These are phyloP conservation scores for Laticauda colubrina DNA, from an alignment of 2,113 vertebrate species.

Conservation along the genomic window DNA sequence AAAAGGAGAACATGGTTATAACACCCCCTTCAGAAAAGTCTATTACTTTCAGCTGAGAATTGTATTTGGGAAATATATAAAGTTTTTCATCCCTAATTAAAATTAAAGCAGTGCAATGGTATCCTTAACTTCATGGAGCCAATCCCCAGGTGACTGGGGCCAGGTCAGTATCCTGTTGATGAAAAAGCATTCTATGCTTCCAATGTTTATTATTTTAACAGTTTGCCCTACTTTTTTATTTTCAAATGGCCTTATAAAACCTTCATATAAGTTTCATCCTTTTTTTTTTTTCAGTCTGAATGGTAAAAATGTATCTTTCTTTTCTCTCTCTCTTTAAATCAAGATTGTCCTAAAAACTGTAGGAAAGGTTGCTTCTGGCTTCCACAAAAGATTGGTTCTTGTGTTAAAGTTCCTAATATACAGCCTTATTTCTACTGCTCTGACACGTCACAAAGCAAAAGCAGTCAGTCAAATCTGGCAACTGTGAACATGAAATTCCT, in stretches of 20 bases:
- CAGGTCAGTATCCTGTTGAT: background rate
- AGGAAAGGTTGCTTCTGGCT: slow-evolving; percentile 33
- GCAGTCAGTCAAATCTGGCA: slow-evolving; percentile 30
- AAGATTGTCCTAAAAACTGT: slow-evolving; percentile 20
- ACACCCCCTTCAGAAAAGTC: background rate
- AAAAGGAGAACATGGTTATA: background rate
- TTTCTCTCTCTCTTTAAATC: background rate
- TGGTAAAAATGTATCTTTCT: background rate
- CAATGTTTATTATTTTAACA: background rate
- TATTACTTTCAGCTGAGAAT: background rate
- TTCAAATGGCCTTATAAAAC: background rate
- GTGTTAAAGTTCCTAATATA: background rate
- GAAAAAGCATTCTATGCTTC: background rate
- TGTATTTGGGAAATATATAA: accelerated
- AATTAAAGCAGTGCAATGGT: background rate
- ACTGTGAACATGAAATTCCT: slow-evolving; percentile 35
- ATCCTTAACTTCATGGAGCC: background rate
- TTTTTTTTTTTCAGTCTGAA: too few species aligned
- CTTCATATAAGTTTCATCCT: background rate
- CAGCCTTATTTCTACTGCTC: slow-evolving; percentile 17
- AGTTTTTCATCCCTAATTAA: background rate
- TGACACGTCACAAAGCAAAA: slow-evolving; percentile 54
- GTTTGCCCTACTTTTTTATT: background rate
- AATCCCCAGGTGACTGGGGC: background rate
- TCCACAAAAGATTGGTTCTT: slow-evolving; percentile 32